Conservation (phyloP, 1,140 invertebrate species). For the Caenorhabditis latens region DNA sequence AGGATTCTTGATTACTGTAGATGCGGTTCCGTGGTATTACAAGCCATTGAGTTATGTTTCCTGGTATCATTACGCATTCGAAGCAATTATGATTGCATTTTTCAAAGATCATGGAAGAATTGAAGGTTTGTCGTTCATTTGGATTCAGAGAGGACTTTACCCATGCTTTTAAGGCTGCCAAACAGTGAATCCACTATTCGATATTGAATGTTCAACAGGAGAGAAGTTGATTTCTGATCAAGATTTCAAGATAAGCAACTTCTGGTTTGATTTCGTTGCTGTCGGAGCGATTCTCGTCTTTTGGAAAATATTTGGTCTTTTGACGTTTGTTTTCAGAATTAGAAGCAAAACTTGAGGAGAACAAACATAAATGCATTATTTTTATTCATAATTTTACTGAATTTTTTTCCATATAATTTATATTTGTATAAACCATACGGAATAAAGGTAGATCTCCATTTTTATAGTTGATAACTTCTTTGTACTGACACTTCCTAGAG, state of each 20-base stretch:
- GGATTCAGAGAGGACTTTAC: too few relatives aligned
- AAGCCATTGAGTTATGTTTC: slow-evolving; percentile 92
- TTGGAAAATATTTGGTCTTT: slow-evolving; percentile 4
- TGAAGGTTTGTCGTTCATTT: background rate
- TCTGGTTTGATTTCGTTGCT: slow-evolving; percentile 20
- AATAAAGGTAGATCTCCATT: too few relatives aligned
- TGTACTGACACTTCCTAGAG: too few relatives aligned
- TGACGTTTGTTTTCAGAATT: background rate
- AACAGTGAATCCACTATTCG: too few relatives aligned
- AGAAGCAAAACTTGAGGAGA: background rate
- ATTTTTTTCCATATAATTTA: too few relatives aligned
- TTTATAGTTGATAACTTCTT: too few relatives aligned
- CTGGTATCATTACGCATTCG: slow-evolving; percentile 93
- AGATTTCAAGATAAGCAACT: background rate
- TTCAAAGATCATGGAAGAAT: slow-evolving; percentile 7
- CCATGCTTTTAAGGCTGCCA: too few relatives aligned
- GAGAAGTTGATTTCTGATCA: background rate
- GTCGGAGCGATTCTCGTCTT: background rate
- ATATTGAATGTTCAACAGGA: slow-evolving; percentile 24
- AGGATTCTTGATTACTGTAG: slow-evolving; percentile 91
- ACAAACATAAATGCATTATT: too few relatives aligned
- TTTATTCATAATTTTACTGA: too few relatives aligned
- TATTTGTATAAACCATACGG: too few relatives aligned
- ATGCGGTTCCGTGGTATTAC: slow-evolving; percentile 88
- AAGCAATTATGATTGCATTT: slow-evolving; percentile 80